Evolutionary conservation across 30 jellyfish, hydroid and myxozoan genomes (phyloP), one percentile per base, ranked within the genome.

Genomic region (Rhopilema esculentum): DNA sequence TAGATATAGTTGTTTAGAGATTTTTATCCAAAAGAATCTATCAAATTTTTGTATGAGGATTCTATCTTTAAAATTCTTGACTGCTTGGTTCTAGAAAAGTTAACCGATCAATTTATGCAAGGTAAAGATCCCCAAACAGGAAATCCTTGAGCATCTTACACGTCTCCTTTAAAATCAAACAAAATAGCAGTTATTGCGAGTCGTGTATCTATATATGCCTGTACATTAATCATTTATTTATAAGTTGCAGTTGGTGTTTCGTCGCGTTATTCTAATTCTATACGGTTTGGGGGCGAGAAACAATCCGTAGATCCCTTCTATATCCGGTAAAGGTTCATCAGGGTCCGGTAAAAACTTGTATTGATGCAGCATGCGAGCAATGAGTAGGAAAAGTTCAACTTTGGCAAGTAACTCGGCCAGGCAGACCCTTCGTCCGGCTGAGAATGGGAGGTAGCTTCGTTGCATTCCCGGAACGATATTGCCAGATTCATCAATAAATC

Each of bases 361-460:
- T 50, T 62, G 83, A 32, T 84, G 84, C 64, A 91, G 79, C 89
- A 91, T 64, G 48, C 92, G 92, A 8, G 92, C 49, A 48, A 91
- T 78, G 4, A 91, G 92, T 28, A 91, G 51, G 33, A 81, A 91
- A 25, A 91, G 84, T 63, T 91, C 97, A 83, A 91, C 75, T 64
- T 91, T 91, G 52, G 97, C 97, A 22, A 91, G 85, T 25, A 89
- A 70, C 61, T 91, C 97, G 16, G 97, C 97, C 66, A 91, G 61
- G 66, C 97, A 91, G 15, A 91, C 92, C 40, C 97, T 57, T 68
- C 97, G 29, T 15, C 97, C 97, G 9, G 97, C 97, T 4, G 97
- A 91, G 70, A 91, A 91, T 15, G 97, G 97, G 28, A 91, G 78
- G 63, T 84, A 91, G 57, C 95, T 88, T 40, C 80, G 67, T 50